These are phyloP conservation scores for Atta colombica DNA, from an alignment of 1,140 invertebrate species.

Conservation along the genomic window DNA sequence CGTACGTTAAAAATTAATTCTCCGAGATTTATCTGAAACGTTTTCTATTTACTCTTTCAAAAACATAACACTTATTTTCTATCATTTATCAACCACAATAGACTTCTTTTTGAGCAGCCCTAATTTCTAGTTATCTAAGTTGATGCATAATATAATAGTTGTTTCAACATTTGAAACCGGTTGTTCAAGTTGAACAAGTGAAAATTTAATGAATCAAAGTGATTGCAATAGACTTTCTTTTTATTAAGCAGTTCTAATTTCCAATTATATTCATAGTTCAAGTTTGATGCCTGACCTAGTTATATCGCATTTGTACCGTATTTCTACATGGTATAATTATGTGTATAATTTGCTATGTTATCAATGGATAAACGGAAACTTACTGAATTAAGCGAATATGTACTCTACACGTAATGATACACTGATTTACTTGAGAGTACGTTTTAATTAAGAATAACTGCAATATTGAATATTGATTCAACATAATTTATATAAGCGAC, in stretches of 20 bases:
- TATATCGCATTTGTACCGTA: background rate
- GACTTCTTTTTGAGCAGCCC: background rate
- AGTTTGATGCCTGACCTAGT: background rate
- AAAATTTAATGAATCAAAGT: background rate
- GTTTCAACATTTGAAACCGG: background rate
- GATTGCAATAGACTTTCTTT: background rate
- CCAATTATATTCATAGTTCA: background rate
- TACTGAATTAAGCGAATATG: conserved; percentile 9
- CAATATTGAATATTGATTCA: no score
- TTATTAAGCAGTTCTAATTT: background rate
- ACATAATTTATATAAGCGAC: no score
- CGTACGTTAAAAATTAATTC: background rate
- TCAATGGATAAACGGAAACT: background rate
- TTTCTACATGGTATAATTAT: no score
- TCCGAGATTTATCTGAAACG: background rate
- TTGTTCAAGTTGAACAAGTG: no score
- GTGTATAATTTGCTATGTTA: conserved; percentile 14
- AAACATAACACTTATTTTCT: background rate
- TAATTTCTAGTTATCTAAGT: background rate
- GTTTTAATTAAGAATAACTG: no score
- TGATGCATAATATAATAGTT: background rate
- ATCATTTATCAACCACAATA: background rate
- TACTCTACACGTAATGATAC: background rate
- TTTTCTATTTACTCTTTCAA: background rate
- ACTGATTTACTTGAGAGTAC: no score